These are phyloP conservation scores for Vulpes ferrilata DNA, from an alignment of 2,113 vertebrate species.

Conservation along the genomic window DNA sequence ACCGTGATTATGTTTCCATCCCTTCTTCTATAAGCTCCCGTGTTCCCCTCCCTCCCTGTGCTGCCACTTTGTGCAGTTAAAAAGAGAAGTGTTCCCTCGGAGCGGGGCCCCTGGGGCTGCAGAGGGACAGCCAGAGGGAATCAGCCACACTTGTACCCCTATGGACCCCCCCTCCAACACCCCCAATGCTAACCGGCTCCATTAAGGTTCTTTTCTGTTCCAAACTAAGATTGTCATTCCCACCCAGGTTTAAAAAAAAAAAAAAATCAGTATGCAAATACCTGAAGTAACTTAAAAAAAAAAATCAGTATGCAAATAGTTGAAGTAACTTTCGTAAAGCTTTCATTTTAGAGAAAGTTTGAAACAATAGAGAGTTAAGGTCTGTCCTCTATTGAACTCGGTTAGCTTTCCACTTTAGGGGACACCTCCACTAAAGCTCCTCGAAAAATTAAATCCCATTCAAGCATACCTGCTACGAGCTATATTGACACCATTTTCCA, in stretches of 20 bases:
- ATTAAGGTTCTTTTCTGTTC: not conserved
- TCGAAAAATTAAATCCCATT: not conserved
- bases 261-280: not conserved
- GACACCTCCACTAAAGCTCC: not conserved
- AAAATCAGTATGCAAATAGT: not conserved
- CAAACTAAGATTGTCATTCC: not conserved
- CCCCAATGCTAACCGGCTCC: not conserved
- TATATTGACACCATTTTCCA: conserved; percentile 44
- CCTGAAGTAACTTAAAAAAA: conserved; percentile 15
- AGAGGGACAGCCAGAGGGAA: too few species aligned
- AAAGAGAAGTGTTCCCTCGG: not conserved
- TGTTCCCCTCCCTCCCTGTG: not conserved
- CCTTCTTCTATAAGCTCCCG: not conserved
- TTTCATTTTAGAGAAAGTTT: conserved; percentile 57
- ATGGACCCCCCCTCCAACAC: fast-evolving
- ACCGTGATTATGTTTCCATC: not conserved
- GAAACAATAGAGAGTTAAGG: conserved; percentile 49
- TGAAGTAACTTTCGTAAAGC: conserved; percentile 16
- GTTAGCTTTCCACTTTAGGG: conserved; percentile 20
- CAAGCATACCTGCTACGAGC: not conserved
- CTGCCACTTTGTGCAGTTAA: not conserved
- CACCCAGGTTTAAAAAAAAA: not conserved
- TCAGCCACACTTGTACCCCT: fast-evolving
- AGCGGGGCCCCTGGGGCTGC: fast-evolving
- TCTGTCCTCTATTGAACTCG: not conserved